A percentile compares a stretch with the other conserved stretches of the same genome.
phyloP scores from a whole-genome alignment of 2,797 vertebrate species.

The Bovichtus variegatus region DNA sequence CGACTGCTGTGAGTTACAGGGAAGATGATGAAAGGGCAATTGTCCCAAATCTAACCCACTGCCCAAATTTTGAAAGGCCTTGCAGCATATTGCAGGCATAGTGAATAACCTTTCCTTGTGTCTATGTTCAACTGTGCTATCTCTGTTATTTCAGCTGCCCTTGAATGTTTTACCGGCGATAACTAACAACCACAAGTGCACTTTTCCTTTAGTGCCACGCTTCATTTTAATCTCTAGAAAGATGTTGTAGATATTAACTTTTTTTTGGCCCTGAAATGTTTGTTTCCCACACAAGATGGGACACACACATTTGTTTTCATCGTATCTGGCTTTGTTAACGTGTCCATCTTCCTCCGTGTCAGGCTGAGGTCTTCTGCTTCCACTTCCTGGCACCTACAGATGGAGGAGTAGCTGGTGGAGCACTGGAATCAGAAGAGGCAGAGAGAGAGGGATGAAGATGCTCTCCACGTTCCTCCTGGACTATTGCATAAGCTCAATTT shows the following conservation, averaged over 20 bases:
- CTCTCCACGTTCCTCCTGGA: constrained; percentile 22
- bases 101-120: constrained; percentile 51
- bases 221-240: not conserved
- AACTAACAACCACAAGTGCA: not conserved
- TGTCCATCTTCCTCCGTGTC: constrained; percentile 23
- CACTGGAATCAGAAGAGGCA: constrained; percentile 3
- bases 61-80: constrained; percentile 40
- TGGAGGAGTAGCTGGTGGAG: constrained; percentile 1
- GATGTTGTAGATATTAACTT: not conserved
- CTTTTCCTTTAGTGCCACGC: not conserved
- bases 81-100: constrained; percentile 38
- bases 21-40: constrained; percentile 65
- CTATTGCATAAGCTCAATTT: constrained; percentile 29
- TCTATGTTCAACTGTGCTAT: constrained; percentile 21
- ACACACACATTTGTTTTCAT: not conserved
- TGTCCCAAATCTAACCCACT: constrained; percentile 55
- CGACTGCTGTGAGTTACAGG: constrained; percentile 43
- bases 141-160: constrained; percentile 44
- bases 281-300: not conserved
- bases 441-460: constrained; percentile 32
- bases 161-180: not conserved
- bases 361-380: constrained; percentile 35
- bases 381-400: constrained; percentile 13
- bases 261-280: not conserved
- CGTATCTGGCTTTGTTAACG: constrained; percentile 5